Evolutionary conservation across 2,888 invertebrate genomes (phyloP).

Genomic region (Metellina segmentata): DNA sequence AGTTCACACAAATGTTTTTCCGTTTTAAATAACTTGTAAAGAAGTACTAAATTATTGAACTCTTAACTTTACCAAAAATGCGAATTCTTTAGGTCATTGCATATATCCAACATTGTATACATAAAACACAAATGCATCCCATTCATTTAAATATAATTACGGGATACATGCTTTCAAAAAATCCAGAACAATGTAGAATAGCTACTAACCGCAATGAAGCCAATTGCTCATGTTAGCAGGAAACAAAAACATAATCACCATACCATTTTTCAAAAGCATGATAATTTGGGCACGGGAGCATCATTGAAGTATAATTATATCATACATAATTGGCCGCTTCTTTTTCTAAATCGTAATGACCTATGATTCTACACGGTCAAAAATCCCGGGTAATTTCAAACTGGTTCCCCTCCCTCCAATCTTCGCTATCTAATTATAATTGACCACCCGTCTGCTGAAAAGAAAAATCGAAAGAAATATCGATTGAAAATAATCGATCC

Average conservation of each 20-base stretch:
- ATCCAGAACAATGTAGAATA: neutral
- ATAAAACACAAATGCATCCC: neutral
- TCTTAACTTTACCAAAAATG: too few relatives aligned
- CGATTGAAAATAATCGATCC: constrained; percentile 51
- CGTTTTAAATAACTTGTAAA: too few relatives aligned
- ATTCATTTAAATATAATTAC: neutral
- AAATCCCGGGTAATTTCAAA: constrained; percentile 36
- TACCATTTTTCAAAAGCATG: neutral
- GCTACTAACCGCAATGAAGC: neutral
- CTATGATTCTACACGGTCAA: neutral
- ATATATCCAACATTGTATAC: neutral
- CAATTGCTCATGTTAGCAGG: neutral
- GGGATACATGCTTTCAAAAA: neutral
- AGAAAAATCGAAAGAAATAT: constrained; percentile 46
- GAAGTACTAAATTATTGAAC: too few relatives aligned
- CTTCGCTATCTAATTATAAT: constrained; percentile 15
- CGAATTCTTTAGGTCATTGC: too few relatives aligned
- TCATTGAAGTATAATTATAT: constrained; percentile 19
- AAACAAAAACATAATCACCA: neutral
- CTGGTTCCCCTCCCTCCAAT: neutral
- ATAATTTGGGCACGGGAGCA: neutral
- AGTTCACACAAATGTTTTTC: too few relatives aligned
- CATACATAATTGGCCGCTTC: constrained; percentile 26
- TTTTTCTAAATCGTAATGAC: constrained; percentile 15
- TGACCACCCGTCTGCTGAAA: constrained; percentile 26